These are phyloP conservation scores for Lepidiolamprologus cunningtoni DNA, from an alignment of 2,113 vertebrate genomes.

Conservation along the genomic window DNA sequence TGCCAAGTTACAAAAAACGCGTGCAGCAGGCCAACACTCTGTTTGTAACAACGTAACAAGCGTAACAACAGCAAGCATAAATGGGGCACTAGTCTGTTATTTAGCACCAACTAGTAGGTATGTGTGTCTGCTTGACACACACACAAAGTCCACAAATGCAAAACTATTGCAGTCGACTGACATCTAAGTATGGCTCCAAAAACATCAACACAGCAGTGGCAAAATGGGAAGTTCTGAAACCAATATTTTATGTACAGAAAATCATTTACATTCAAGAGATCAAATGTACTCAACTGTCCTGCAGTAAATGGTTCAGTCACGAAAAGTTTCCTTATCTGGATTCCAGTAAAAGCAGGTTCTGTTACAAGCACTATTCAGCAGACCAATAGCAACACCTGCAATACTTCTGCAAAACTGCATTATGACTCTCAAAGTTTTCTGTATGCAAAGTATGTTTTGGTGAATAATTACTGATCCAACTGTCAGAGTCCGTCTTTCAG, in stretches of 20 bases:
- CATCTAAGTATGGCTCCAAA: background rate
- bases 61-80: background rate
- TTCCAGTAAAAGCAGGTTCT: background rate
- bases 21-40: background rate
- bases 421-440: background rate
- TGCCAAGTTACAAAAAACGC: background rate
- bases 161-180: background rate
- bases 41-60: background rate
- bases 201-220: background rate
- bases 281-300: background rate
- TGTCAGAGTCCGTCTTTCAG: constrained; percentile 13
- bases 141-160: background rate
- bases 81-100: background rate
- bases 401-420: background rate
- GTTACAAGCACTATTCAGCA: background rate
- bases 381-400: background rate
- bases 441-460: background rate
- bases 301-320: background rate
- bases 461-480: background rate
- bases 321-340: background rate
- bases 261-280: background rate
- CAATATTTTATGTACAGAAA: background rate
- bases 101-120: background rate
- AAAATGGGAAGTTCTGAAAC: background rate
- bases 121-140: background rate